Evolutionary conservation across 2,888 invertebrate species (phyloP).

Genomic region (Eupithecia inturbata): DNA sequence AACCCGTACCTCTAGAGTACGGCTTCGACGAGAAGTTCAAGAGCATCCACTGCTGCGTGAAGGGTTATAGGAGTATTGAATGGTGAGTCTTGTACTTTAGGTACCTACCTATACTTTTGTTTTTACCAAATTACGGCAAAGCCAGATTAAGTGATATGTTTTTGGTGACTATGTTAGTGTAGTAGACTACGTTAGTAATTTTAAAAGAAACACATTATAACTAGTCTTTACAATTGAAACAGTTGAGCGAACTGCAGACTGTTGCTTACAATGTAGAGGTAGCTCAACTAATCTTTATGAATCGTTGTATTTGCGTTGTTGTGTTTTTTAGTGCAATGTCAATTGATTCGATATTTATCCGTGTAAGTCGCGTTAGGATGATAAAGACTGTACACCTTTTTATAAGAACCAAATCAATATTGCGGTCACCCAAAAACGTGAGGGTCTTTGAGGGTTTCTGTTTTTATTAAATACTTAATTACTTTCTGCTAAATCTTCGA

Average conservation of each 20-base stretch:
- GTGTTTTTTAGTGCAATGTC: no score
- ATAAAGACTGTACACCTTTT: not conserved
- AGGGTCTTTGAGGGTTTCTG: not conserved
- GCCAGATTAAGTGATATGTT: no score
- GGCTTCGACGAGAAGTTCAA: conserved; percentile 88
- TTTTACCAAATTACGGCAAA: not conserved
- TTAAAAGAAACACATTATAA: no score
- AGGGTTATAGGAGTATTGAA: conserved; percentile 90
- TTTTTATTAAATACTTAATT: not conserved
- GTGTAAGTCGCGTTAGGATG: not conserved
- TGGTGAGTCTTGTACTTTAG: conserved; percentile 88
- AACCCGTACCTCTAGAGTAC: conserved; percentile 87
- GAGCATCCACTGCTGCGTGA: conserved; percentile 90
- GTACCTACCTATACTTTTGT: no score
- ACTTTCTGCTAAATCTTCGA: not conserved
- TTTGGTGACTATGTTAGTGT: no score
- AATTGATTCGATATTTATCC: not conserved
- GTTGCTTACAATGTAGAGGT: no score
- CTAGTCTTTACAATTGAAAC: no score
- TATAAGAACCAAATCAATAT: not conserved
- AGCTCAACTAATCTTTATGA: no score
- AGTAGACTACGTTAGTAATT: no score
- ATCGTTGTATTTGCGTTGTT: no score
- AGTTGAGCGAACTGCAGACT: no score
- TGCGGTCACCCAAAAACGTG: not conserved